phyloP scores from a whole-genome alignment of 2,113 vertebrate species.

The Cyphomyrus plagiostoma region DNA sequence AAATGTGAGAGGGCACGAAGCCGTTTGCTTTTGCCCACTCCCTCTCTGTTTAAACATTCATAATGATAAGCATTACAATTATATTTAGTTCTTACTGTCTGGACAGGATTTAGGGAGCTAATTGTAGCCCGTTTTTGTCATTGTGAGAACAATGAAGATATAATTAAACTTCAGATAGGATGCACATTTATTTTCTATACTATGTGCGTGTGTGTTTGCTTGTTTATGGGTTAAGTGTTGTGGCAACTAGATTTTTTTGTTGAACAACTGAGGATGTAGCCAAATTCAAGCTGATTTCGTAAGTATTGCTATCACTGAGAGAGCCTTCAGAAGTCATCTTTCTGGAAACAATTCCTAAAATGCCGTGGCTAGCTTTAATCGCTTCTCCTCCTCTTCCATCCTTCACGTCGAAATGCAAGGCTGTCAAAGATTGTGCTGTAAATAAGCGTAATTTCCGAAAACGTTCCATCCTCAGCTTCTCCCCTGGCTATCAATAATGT shows the following conservation, averaged over 20 bases:
- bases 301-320: constrained; percentile 20
- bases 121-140: neutral
- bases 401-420: constrained; percentile 49
- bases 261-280: constrained; percentile 2
- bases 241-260: neutral
- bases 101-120: constrained; percentile 15
- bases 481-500: constrained; percentile 62
- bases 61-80: constrained; percentile 21
- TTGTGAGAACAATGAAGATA: neutral
- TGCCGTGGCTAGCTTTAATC: constrained; percentile 43
- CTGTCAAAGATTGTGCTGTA: constrained; percentile 48
- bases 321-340: neutral
- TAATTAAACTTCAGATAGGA: constrained; percentile 12
- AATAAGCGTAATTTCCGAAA: constrained; percentile 46
- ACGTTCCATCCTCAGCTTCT: constrained; percentile 55
- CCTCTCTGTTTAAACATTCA: constrained; percentile 11
- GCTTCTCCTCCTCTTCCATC: constrained; percentile 46
- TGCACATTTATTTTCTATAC: neutral
- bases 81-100: constrained; percentile 14
- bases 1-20: constrained; percentile 13
- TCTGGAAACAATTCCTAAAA: constrained; percentile 28
- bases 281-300: constrained; percentile 16
- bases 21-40: neutral
- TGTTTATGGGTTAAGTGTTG: neutral
- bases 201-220: neutral